Conservation (phyloP, 2,888 invertebrate species). For the Anarsia innoxiella region DNA sequence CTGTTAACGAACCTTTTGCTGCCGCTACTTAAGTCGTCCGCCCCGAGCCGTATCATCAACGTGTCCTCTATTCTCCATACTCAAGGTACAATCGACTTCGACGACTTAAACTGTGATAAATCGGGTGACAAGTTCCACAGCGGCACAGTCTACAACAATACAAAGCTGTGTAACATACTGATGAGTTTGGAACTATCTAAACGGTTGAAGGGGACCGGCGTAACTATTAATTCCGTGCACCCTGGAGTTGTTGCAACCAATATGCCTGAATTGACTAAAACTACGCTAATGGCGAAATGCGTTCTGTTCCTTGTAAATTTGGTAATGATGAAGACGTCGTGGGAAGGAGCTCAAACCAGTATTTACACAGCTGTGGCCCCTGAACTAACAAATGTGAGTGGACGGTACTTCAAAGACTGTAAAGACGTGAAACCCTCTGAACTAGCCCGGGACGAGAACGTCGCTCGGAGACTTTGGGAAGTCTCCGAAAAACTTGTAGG, state of each 20-base stretch:
- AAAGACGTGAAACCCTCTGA: conserved; percentile 45
- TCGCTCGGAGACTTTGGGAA: conserved; percentile 78
- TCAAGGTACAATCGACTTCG: conserved; percentile 28
- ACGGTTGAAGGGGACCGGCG: conserved; percentile 78
- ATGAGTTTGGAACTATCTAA: conserved; percentile 82
- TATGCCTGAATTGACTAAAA: background rate
- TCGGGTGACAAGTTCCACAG: conserved; percentile 22
- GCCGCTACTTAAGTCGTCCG: conserved; percentile 52
- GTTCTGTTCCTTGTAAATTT: background rate
- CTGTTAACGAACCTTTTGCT: conserved; percentile 77
- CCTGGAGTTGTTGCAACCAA: conserved; percentile 84
- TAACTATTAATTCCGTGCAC: conserved; percentile 86
- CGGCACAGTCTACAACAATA: conserved; percentile 49
- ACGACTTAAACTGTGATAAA: conserved; percentile 37
- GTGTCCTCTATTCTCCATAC: conserved; percentile 46
- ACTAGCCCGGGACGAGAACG: conserved; percentile 57
- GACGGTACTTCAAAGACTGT: conserved; percentile 78
- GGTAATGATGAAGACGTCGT: conserved; percentile 32
- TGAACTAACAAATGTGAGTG: conserved; percentile 71
- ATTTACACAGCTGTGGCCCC: conserved; percentile 73
- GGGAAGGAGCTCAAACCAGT: conserved; percentile 66
- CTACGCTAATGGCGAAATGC: too few relatives aligned
- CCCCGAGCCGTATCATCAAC: conserved; percentile 53
- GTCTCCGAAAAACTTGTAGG: conserved; percentile 71
- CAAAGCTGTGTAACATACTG: conserved; percentile 84